Conservation (phyloP, 2,797 vertebrate species). For the Hemibagrus guttatus region DNA sequence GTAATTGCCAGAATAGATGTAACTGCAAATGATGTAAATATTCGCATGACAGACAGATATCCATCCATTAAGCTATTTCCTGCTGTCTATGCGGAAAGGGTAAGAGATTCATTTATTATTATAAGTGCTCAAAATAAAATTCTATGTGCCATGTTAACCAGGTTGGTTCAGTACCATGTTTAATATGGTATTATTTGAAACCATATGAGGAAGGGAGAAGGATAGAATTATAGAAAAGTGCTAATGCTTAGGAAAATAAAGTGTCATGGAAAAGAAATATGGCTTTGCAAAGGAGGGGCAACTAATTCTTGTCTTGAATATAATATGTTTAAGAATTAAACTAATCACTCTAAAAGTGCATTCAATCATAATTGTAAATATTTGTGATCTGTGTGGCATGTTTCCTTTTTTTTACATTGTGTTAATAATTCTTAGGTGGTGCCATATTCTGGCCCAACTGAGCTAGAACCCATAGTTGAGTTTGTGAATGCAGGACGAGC, state of each 20-base stretch:
- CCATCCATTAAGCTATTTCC: slow-evolving; percentile 86
- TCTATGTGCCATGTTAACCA: neutral
- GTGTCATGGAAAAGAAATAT: neutral
- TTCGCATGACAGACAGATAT: slow-evolving; percentile 67
- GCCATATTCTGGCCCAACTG: slow-evolving; percentile 75
- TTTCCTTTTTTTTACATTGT: neutral
- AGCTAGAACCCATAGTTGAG: slow-evolving; percentile 76
- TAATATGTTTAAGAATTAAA: neutral
- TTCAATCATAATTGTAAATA: neutral
- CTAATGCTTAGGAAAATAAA: neutral
- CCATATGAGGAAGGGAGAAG: neutral
- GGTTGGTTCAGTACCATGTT: neutral
- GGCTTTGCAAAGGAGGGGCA: neutral
- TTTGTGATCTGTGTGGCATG: neutral
- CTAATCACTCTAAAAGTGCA: neutral
- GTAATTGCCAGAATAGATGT: slow-evolving; percentile 84
- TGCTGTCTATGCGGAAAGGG: slow-evolving; percentile 73
- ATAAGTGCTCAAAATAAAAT: neutral
- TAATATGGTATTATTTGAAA: neutral
- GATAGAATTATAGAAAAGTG: neutral
- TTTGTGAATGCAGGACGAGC: slow-evolving; percentile 83
- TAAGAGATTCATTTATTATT: slow-evolving; percentile 58
- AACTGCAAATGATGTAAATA: slow-evolving; percentile 84
- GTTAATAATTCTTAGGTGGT: slow-evolving; percentile 72
- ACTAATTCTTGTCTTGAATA: neutral